A percentile compares a stretch with the other conserved stretches of the same genome.
These are phyloP conservation scores for Neodon shergylaensis DNA, from an alignment of 2,113 vertebrate species.

Conservation along the genomic window DNA sequence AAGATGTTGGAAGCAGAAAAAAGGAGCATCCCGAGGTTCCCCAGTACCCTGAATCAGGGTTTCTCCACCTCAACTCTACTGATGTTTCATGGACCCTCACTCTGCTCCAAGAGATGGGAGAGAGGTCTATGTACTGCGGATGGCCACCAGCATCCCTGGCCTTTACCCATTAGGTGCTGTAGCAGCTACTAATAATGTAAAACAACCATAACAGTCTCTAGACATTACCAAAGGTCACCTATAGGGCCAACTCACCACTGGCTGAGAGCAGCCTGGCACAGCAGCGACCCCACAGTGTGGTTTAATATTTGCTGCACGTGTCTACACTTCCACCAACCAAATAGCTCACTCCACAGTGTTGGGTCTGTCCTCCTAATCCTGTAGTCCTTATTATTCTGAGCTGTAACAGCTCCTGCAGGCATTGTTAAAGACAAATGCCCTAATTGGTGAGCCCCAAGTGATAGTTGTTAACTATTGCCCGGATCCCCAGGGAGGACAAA, in stretches of 20 bases:
- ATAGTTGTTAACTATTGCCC: constrained; percentile 20
- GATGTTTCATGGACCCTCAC: neutral
- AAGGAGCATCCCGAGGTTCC: neutral
- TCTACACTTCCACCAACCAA: neutral
- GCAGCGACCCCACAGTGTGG: neutral
- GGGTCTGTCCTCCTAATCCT: constrained; percentile 3
- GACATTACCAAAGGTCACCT: neutral
- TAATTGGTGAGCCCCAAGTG: constrained; percentile 46
- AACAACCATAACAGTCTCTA: constrained; percentile 20
- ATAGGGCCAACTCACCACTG: neutral
- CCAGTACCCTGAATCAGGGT: fast-evolving
- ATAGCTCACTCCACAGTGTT: neutral
- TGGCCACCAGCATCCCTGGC: neutral
- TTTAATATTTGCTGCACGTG: neutral
- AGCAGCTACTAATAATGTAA: neutral
- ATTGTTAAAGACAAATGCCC: constrained; percentile 50
- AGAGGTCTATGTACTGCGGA: neutral
- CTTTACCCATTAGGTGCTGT: neutral
- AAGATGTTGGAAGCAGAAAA: neutral
- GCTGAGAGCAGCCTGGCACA: neutral
- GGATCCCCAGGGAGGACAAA: constrained; percentile 10
- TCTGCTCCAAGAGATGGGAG: neutral
- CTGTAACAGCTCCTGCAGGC: constrained; percentile 39
- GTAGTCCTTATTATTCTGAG: neutral
- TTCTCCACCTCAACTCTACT: neutral